Evolutionary conservation across 2,113 vertebrate species (phyloP), one percentile per base, ranked within the genome.

Genomic region (Tupaia tana): DNA sequence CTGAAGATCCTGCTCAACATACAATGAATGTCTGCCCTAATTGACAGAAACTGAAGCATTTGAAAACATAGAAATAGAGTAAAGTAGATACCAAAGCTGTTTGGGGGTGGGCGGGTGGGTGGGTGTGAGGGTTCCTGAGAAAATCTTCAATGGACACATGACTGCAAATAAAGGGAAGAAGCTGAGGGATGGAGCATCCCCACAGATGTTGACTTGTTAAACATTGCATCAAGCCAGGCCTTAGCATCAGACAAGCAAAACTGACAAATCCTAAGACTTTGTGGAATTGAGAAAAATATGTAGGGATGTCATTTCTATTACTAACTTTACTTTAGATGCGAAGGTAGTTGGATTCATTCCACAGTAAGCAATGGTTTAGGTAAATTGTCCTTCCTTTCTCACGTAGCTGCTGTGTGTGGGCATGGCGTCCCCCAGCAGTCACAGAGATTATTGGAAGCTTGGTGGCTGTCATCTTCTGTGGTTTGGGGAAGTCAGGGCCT

Each of bases 401-500:
- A 86, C 69, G 19, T 71, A 9, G 31, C 25, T 66, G 19, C 61
- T 78, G 18, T 58, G 24, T 74, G n/a, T 24, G 75, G 56, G 75
- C 3, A 18, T 4, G n/a, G 74, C 54, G 79, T 79, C 70, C 54
- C 16, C 80, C 3, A 79, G 75, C 22, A 34, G 10, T 63, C 74
- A 7, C 3, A 71, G 77, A 14, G 43, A 29, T 61, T 59, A 63
- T 13, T 91, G 67, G 63, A 86, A 85, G 75, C 29, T 67, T 87
- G 34, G 12, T 64, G 63, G 18, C 70, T 89, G 56, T 87, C 77
- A 22, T 81, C 71, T 90, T 58, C 87, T 64, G 70, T 71, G 82
- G 20, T 94, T 95, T 86, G 67, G 58, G 84, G 59, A 92, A 83
- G 43, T 90, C 43, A 81, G 34, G 75, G 43, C 74, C 66, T 81